Conservation (phyloP, 2,113 vertebrate species). For the Rhineura floridana region DNA sequence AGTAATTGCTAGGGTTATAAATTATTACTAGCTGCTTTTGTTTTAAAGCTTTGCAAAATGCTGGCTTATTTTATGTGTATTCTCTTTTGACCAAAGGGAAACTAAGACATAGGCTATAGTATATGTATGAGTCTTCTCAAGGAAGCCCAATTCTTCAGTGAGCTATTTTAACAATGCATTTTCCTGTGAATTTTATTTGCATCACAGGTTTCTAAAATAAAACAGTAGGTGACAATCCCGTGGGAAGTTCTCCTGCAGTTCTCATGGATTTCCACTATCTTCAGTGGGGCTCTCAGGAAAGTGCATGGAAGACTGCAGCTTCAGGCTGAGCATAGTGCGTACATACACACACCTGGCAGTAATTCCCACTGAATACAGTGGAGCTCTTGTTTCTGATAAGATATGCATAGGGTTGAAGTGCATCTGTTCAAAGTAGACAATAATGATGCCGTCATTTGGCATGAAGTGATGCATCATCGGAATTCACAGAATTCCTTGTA, state of each 20-base stretch:
- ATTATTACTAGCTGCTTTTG: conserved; percentile 4
- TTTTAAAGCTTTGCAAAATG: neutral
- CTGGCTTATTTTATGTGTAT: neutral
- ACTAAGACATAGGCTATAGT: neutral
- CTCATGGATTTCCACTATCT: neutral
- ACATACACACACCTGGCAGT: neutral
- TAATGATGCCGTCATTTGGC: neutral
- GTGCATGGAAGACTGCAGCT: no score
- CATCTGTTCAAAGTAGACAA: neutral
- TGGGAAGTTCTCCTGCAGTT: neutral
- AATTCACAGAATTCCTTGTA: neutral
- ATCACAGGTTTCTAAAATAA: neutral
- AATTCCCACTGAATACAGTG: neutral
- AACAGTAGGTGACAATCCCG: neutral
- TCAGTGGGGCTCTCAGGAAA: neutral
- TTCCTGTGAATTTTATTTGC: neutral
- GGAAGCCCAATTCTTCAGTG: neutral
- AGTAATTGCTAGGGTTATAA: conserved; percentile 1
- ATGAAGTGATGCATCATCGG: neutral
- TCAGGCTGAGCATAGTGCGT: no score
- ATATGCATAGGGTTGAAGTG: neutral
- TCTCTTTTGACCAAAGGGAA: neutral
- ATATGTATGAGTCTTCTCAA: neutral
- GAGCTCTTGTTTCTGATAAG: neutral
- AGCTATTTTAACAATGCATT: neutral